These are phyloP conservation scores for Rhyacophila evoluta DNA, from an alignment of 2,888 invertebrate genomes.

Conservation along the genomic window DNA sequence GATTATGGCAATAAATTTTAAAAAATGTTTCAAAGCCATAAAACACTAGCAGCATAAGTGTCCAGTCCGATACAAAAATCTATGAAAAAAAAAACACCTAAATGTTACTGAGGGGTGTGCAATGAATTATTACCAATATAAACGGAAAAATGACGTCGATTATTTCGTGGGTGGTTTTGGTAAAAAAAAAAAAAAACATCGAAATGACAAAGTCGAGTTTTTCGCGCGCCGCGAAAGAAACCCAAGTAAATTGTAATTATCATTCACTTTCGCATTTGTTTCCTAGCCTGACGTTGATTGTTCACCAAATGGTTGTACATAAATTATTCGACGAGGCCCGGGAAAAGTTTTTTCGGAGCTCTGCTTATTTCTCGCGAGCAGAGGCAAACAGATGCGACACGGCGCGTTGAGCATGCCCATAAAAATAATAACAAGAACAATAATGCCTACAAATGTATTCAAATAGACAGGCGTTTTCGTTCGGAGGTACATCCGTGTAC, in stretches of 20 bases:
- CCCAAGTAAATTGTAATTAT: constrained; percentile 1
- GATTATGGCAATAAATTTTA: not conserved
- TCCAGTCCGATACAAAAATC: not conserved
- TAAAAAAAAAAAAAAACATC: not conserved
- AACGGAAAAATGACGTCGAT: constrained; percentile 1
- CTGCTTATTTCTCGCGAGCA: not conserved
- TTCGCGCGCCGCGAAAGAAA: not conserved
- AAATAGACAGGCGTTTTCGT: not conserved
- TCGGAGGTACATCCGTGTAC: not conserved
- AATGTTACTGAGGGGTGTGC: not conserved
- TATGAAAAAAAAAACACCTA: not conserved
- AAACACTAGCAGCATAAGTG: not conserved
- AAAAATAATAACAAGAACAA: constrained; percentile 6
- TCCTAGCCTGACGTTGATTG: not conserved
- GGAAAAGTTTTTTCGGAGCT: not conserved
- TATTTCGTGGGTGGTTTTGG: not conserved
- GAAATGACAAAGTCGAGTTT: constrained; percentile 1
- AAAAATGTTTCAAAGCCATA: not conserved
- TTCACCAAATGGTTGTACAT: not conserved
- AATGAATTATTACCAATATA: not conserved
- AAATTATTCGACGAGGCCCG: not conserved
- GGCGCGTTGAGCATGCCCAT: not conserved
- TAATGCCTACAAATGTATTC: not conserved
- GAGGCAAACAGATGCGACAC: not conserved
- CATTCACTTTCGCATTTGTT: constrained; percentile 1